A percentile compares a stretch with the other conserved stretches of the same genome.
Conservation (phyloP, 2,113 vertebrate genomes). For the Arothron firmamentum region DNA sequence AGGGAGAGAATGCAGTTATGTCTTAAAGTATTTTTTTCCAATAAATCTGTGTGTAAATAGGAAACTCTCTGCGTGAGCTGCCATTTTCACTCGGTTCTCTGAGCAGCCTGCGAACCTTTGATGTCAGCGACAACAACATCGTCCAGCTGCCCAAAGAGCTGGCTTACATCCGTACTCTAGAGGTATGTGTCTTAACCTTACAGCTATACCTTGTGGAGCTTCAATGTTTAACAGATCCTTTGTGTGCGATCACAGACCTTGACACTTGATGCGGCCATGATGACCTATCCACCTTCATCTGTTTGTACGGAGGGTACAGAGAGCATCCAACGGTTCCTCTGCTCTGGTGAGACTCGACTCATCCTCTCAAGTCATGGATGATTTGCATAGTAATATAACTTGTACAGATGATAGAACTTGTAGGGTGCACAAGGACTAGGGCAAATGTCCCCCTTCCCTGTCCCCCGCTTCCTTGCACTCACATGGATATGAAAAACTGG, state of each 20-base stretch:
- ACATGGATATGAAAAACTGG: no score
- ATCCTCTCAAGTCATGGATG: neutral
- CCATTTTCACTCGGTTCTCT: slow-evolving; percentile 72
- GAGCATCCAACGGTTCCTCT: slow-evolving; percentile 86
- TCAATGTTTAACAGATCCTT: neutral
- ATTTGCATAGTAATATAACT: no score
- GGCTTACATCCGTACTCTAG: slow-evolving; percentile 79
- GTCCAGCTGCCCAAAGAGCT: slow-evolving; percentile 76
- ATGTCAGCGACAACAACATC: slow-evolving; percentile 82
- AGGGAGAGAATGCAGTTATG: neutral
- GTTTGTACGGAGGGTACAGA: slow-evolving; percentile 82
- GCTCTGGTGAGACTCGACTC: slow-evolving; percentile 72
- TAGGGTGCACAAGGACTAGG: no score
- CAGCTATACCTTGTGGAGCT: neutral
- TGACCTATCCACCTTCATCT: slow-evolving; percentile 80
- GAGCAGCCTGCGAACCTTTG: slow-evolving; percentile 81
- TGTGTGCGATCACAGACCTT: slow-evolving; percentile 74
- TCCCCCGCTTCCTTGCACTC: no score
- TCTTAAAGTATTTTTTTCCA: neutral
- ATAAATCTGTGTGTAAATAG: slow-evolving; percentile 51
- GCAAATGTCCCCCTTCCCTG: no score
- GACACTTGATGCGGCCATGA: slow-evolving; percentile 78
- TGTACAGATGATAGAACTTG: no score
- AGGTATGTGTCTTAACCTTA: slow-evolving; percentile 69
- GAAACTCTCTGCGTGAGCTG: slow-evolving; percentile 82